Evolutionary conservation across 1,140 invertebrate genomes (phyloP).

Genomic region (Ceratoteleas bidentatus): DNA sequence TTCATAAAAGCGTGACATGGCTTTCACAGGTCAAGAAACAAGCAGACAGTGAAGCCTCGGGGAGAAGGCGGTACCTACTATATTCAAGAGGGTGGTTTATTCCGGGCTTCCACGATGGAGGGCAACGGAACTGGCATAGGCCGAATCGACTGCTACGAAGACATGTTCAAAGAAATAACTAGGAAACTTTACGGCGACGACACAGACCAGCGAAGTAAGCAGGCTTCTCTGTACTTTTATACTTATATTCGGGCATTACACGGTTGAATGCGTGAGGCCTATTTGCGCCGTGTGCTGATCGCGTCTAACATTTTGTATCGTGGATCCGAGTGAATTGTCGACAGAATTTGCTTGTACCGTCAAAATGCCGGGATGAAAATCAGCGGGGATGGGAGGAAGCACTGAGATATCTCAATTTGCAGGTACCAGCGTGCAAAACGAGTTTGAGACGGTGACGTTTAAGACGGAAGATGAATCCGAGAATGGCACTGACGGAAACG

Average conservation of each 20-base stretch:
- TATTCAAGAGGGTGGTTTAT: slow-evolving; percentile 45
- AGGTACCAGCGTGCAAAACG: slow-evolving; percentile 79
- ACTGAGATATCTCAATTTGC: slow-evolving; percentile 21
- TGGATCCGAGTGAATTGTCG: not conserved
- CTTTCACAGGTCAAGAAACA: slow-evolving; percentile 64
- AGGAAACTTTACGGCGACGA: slow-evolving; percentile 94
- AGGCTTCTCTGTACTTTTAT: slow-evolving; percentile 1
- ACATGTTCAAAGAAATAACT: slow-evolving; percentile 93
- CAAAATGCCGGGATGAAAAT: not conserved
- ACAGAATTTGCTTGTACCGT: not conserved
- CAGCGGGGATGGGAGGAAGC: not conserved
- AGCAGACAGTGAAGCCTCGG: slow-evolving; percentile 34
- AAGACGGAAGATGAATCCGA: slow-evolving; percentile 79
- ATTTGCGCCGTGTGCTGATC: too few species aligned
- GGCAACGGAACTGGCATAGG: slow-evolving; percentile 81
- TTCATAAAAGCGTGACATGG: slow-evolving; percentile 29
- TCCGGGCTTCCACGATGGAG: slow-evolving; percentile 71
- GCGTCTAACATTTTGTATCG: slow-evolving; percentile 9
- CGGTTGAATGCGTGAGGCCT: too few species aligned
- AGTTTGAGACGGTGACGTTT: slow-evolving; percentile 79
- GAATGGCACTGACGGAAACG: slow-evolving; percentile 75
- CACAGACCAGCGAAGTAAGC: slow-evolving; percentile 80
- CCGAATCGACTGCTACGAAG: slow-evolving; percentile 85
- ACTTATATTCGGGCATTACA: too few species aligned
- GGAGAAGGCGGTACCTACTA: slow-evolving; percentile 35